Evolutionary conservation across 1,140 invertebrate species (phyloP), one percentile per base, ranked within the genome.

Genomic region (Drosophila sp.): DNA sequence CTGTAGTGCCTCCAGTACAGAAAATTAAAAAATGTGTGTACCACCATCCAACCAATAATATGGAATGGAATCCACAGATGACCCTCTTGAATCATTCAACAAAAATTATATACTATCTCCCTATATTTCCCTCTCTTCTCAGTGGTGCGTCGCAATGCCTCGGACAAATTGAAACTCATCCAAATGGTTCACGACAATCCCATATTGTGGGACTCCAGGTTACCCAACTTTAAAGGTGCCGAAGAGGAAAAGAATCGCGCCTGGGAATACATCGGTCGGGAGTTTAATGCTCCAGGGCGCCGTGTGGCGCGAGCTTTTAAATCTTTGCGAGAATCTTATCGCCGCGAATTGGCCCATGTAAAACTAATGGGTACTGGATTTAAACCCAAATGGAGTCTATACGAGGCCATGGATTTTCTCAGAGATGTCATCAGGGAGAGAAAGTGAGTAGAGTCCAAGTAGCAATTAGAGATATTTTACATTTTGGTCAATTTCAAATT

Each of bases 171-270:
- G 30, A 91, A 90, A 57, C 90, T 91, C 29, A 91, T 91, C 30
- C 87, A 90, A 65, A 91, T 91, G 90, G 90, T 91, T n/a, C 90
- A 91, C 47, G 84, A 91, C 38, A 91, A 91, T 64, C 90, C 90
- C 32, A 91, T 91, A 17, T 66, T 91, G 29, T 91, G 90, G 90
- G 90, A 91, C 56, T 91, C 90, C 0, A 90, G 90, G 7, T 57
- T 91, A n/a, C 90, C 90, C n/a, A 91, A 91, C 41, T 91, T 91
- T 27, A 91, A 91, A 67, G 90, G 90, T n/a, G 90, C 90, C 77
- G 90, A 91, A 70, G 90, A 91, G 60, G 90, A 91, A 44, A 91
- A 91, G 72, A 91, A 89, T 56, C 90, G 90, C 4, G 90, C 90
- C 57, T 91, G 90, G 90, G 90, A 91, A 65, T 71, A 79, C 55